Conservation (phyloP, 2,113 vertebrate genomes). For the Perca fluviatilis region DNA sequence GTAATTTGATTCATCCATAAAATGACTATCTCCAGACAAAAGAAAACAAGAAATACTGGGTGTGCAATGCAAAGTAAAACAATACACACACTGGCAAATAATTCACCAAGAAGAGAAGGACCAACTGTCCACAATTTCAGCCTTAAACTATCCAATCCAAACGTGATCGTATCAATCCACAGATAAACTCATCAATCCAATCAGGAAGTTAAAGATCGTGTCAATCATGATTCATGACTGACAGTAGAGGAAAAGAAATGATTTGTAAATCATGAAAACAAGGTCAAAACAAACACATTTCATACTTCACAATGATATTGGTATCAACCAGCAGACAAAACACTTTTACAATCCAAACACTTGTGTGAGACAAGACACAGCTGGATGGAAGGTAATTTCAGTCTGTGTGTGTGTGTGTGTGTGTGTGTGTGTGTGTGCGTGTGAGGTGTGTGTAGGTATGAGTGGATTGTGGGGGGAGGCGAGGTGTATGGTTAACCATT, state of each 20-base stretch:
- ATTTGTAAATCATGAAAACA: background rate
- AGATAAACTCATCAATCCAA: background rate
- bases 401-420: constrained; percentile 10
- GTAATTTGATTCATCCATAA: background rate
- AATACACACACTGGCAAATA: background rate
- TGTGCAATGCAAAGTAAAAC: background rate
- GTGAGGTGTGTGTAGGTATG: constrained; percentile 11
- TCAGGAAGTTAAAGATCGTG: background rate
- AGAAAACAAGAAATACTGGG: background rate
- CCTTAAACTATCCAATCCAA: background rate
- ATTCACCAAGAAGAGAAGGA: background rate
- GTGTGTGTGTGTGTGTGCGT: constrained; percentile 1
- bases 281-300: background rate
- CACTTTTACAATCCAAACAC: background rate
- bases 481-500: constrained; percentile 68
- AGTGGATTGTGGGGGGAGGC: constrained; percentile 42
- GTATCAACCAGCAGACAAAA: background rate
- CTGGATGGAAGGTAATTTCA: constrained; percentile 25
- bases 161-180: background rate
- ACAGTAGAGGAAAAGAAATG: background rate
- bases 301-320: background rate
- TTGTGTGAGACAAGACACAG: constrained; percentile 12
- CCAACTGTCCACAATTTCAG: background rate
- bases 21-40: background rate
- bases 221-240: background rate